Evolutionary conservation across 2,888 invertebrate species (phyloP).

Genomic region (Gerris lacustris): DNA sequence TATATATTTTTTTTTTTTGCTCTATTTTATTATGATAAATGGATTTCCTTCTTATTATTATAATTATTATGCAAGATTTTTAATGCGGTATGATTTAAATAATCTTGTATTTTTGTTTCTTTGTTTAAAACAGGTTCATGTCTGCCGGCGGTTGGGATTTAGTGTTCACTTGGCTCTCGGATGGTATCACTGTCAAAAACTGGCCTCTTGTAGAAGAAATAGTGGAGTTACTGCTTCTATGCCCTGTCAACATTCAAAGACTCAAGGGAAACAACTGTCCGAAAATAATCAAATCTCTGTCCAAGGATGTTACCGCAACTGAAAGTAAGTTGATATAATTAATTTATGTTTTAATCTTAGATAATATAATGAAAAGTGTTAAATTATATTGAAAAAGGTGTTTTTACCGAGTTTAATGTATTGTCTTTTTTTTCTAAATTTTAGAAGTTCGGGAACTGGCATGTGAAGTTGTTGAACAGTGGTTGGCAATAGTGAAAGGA

Average conservation of each 20-base stretch:
- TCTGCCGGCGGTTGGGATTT: constrained; percentile 83
- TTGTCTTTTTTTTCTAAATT: constrained; percentile 31
- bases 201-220: constrained; percentile 79
- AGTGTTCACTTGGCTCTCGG: constrained; percentile 79
- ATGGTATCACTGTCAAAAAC: constrained; percentile 70
- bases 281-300: constrained; percentile 76
- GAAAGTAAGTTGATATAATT: constrained; percentile 50
- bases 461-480: constrained; percentile 70
- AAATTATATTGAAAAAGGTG: no score
- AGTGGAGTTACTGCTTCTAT: constrained; percentile 65
- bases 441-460: constrained; percentile 66
- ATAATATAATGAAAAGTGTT: no score
- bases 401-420: no score
- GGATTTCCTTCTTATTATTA: no score
- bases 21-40: not conserved
- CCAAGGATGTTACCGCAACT: constrained; percentile 62
- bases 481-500: constrained; percentile 76
- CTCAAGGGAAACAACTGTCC: constrained; percentile 85
- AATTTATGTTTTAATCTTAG: not conserved
- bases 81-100: no score
- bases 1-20: not conserved
- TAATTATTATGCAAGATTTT: no score
- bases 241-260: constrained; percentile 82
- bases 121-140: constrained; percentile 52
- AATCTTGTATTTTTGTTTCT: no score